These are phyloP conservation scores for Agriopis aurantiaria DNA, from an alignment of 2,888 invertebrate genomes.

Conservation along the genomic window DNA sequence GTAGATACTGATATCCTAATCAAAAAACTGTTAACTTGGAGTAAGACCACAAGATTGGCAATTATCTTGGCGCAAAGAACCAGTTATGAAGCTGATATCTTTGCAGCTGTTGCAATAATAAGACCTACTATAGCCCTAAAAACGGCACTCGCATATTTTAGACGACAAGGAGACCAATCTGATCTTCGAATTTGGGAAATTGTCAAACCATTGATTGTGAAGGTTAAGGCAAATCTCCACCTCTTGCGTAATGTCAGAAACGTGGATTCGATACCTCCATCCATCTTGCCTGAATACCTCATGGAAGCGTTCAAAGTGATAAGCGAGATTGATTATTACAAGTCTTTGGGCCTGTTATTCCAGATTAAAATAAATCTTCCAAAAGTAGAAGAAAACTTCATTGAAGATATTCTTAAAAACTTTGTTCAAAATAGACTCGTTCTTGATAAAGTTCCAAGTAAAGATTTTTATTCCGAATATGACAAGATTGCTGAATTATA, in stretches of 20 bases:
- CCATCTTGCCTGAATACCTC: conserved; percentile 60
- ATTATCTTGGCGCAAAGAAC: conserved; percentile 55
- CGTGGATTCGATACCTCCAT: conserved; percentile 49
- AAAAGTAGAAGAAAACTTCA: conserved; percentile 20
- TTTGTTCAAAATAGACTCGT: conserved; percentile 12
- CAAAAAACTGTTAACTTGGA: conserved; percentile 53
- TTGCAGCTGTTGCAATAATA: conserved; percentile 47
- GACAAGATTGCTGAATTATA: conserved; percentile 5
- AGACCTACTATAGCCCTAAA: conserved; percentile 59
- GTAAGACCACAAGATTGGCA: conserved; percentile 56
- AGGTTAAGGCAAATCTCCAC: conserved; percentile 28
- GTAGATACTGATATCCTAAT: conserved; percentile 49
- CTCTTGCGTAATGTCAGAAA: conserved; percentile 39
- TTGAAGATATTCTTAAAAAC: conserved; percentile 10
- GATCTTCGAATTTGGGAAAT: conserved; percentile 60
- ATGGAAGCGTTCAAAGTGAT: conserved; percentile 52
- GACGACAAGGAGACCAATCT: conserved; percentile 40
- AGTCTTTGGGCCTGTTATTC: conserved; percentile 46
- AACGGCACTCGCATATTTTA: conserved; percentile 52
- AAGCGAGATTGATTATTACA: conserved; percentile 39
- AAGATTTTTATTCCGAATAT: background rate
- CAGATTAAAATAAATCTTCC: conserved; percentile 44
- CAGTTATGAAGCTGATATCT: conserved; percentile 46
- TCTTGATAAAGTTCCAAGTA: background rate
- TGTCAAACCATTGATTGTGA: conserved; percentile 54